Percentiles rank a stretch among this genome's conserved stretches.
These are phyloP conservation scores for Aplodontia rufa DNA, from an alignment of 2,113 vertebrate genomes.

Conservation along the genomic window DNA sequence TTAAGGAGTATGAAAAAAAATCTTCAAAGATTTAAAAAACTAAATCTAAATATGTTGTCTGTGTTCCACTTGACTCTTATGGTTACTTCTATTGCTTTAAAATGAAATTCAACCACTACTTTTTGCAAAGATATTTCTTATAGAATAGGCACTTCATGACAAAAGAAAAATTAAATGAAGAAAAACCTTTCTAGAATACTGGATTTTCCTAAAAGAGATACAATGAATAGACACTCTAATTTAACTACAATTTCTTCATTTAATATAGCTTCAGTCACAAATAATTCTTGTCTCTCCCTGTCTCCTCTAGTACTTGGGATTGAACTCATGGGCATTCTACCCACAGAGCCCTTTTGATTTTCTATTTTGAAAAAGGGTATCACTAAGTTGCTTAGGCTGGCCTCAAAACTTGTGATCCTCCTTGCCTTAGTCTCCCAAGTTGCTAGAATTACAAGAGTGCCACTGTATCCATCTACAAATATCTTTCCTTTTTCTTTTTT, in stretches of 20 bases:
- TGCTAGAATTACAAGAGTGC: not conserved
- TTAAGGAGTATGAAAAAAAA: constrained; percentile 11
- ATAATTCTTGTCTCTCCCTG: not conserved
- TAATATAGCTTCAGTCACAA: not conserved
- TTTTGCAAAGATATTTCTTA: constrained; percentile 31
- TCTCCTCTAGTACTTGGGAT: not conserved
- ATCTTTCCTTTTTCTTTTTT: too few relatives aligned
- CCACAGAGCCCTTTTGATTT: not conserved
- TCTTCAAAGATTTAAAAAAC: constrained; percentile 21
- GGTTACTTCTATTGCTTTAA: constrained; percentile 12
- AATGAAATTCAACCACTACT: constrained; percentile 40
- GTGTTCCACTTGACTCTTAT: not conserved
- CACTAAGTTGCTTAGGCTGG: not conserved
- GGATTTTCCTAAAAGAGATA: not conserved
- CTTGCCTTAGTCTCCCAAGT: not conserved
- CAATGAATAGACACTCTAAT: not conserved
- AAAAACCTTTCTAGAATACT: constrained; percentile 8
- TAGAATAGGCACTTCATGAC: not conserved
- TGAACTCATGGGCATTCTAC: not conserved
- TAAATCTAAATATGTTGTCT: not conserved
- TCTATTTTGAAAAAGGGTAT: not conserved
- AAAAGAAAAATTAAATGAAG: constrained; percentile 7
- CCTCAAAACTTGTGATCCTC: not conserved
- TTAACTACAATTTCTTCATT: constrained; percentile 41
- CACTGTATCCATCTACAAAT: too few relatives aligned